Conservation (phyloP, 2,113 vertebrate genomes). For the Brienomyrus brachyistius region DNA sequence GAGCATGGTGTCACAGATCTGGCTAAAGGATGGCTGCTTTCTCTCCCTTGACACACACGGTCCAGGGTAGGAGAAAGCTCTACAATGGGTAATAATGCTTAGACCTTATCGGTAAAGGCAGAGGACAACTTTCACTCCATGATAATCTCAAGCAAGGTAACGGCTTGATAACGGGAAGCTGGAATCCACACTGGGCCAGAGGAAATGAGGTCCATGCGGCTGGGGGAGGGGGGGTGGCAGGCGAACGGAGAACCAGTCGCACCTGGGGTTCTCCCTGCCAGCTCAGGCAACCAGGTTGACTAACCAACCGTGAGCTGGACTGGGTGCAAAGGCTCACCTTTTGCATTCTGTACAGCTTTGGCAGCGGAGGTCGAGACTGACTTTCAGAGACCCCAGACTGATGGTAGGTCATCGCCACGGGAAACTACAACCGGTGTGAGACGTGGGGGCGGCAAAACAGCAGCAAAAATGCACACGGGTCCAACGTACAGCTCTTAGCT, state of each 20-base stretch:
- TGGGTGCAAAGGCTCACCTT: neutral
- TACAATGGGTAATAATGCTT: slow-evolving; percentile 32
- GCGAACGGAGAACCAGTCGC: neutral
- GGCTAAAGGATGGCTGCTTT: slow-evolving; percentile 60
- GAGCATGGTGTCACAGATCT: slow-evolving; percentile 41
- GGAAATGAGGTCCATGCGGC: neutral
- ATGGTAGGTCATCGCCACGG: neutral
- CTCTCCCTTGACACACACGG: slow-evolving; percentile 60
- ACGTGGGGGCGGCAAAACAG: neutral
- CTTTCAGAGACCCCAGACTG: neutral
- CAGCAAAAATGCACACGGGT: neutral
- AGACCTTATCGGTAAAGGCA: slow-evolving; percentile 18
- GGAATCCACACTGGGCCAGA: neutral
- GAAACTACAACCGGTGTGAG: neutral
- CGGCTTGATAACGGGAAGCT: slow-evolving; percentile 32
- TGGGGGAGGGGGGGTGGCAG: neutral
- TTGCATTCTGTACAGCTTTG: neutral
- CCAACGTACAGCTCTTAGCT: neutral
- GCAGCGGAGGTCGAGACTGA: neutral
- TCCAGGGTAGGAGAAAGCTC: slow-evolving; percentile 40
- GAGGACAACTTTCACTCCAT: slow-evolving; percentile 37
- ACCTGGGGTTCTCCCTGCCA: neutral
- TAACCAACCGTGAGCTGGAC: slow-evolving; percentile 3
- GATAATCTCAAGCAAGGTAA: slow-evolving; percentile 29
- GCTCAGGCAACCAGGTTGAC: neutral